Base-by-base conservation (phyloP, 1,140 invertebrate genomes). In the Drosophila jambulina region DNA sequence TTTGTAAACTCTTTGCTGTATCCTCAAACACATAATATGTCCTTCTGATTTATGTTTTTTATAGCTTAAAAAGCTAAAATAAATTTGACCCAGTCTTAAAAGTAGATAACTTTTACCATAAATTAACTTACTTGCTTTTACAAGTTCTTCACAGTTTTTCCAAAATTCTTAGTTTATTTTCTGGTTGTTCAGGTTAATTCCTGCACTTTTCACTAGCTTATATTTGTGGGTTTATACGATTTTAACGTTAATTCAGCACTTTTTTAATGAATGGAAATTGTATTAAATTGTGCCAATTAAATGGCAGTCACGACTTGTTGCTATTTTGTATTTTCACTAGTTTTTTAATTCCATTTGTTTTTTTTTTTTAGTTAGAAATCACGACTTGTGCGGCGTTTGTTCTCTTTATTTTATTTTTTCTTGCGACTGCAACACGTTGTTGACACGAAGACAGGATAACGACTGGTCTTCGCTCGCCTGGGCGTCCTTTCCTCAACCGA, bases 401-500 rank as follows among this genome's bases (percentile, higher is more conserved):
- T 3, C 34, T 23, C 21, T 34, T 4, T 32, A 12, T 38, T 38
- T 38, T 7, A 17, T 21, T 36, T 54, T 36, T 38, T 34, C 7
- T 56, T 56, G 53, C 53, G 53, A 38, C 53, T 56, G 88, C 91
- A 91, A 92, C 91, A 92, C 91, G 91, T 92, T 92, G 91, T 91
- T 92, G 91, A 91, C 81, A 92, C 91, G 91, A 87, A 91, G 91
- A 88, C 85, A 81, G 91, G 78, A 86, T 82, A 88, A 91, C 81
- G 34, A 56, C 53, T 56, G 34, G 4, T 10, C 21, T 13, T 34
- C 6, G 29, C 25, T 32, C 21, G 19, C 9, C 21, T 38, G 34
- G 15, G 25, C 34, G 34, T 56, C 53, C 34, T 36, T 38, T 38
- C 21, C 17, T 5, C 51, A 53, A 53, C 53, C 53, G 53, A 56